phyloP scores from a whole-genome alignment of 2,797 vertebrate species.

The Sorex maritimensis region DNA sequence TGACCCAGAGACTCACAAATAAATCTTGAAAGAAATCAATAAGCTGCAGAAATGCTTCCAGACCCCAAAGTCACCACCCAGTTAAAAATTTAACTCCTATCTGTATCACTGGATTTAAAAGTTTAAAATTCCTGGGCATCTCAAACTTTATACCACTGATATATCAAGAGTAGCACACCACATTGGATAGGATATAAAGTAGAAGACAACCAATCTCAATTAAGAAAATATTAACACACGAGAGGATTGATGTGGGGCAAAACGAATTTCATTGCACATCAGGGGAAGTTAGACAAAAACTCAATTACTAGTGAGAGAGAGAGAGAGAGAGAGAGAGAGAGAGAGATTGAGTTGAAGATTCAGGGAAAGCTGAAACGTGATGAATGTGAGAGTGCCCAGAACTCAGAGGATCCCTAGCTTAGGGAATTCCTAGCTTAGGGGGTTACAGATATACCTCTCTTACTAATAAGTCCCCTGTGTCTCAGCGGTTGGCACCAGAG shows the following conservation, averaged over 20 bases:
- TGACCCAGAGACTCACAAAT: too few species aligned
- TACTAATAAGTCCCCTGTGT: background rate
- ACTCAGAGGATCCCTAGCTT: background rate
- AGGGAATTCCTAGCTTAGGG: background rate
- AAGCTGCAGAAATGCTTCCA: too few species aligned
- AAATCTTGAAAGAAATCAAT: too few species aligned
- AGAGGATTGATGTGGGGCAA: background rate
- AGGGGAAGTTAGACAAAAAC: background rate
- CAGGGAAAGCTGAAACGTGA: background rate
- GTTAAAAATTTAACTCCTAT: too few species aligned
- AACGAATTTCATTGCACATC: background rate
- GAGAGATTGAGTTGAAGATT: background rate
- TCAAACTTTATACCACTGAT: too few species aligned
- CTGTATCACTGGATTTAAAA: too few species aligned
- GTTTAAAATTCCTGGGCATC: too few species aligned
- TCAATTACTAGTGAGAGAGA: background rate
- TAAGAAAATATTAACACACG: too few species aligned
- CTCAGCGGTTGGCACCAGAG: conserved; percentile 21
- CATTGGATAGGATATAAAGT: too few species aligned
- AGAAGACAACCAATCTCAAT: too few species aligned
- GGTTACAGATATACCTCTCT: background rate
- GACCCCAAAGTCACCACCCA: too few species aligned
- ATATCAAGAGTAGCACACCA: too few species aligned
- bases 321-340: background rate
- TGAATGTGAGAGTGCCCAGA: background rate